Percentiles rank a stretch among this genome's conserved stretches.
phyloP scores from a whole-genome alignment of 2,797 vertebrate genomes.

The Nyctalus aviator region DNA sequence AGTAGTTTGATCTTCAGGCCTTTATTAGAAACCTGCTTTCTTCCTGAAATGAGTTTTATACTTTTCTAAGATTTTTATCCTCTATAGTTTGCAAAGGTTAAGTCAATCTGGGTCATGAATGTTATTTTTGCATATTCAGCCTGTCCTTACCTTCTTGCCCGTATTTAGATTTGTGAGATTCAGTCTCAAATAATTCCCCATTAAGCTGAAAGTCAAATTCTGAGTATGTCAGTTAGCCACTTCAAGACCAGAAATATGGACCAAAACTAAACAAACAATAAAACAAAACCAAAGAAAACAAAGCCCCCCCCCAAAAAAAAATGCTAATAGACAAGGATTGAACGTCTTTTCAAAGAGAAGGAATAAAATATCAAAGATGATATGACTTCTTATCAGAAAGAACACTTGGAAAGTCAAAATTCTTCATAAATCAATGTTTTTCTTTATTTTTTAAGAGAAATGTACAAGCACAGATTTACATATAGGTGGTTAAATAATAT shows the following conservation, averaged over 20 bases:
- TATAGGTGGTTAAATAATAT: background rate
- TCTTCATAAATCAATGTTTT: background rate
- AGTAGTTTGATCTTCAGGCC: background rate
- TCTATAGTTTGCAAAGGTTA: slow-evolving; percentile 54
- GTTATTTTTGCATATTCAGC: background rate
- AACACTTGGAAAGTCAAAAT: background rate
- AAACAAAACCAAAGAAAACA: no score
- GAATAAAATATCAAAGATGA: background rate
- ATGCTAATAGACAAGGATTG: background rate
- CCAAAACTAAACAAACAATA: background rate
- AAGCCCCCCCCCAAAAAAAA: no score
- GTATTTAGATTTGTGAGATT: background rate
- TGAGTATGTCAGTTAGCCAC: background rate
- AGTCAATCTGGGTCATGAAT: background rate
- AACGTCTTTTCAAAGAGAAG: background rate
- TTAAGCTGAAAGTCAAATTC: background rate
- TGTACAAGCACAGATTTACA: background rate
- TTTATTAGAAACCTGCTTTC: slow-evolving; percentile 35
- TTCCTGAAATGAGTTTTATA: slow-evolving; percentile 47
- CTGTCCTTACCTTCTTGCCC: background rate
- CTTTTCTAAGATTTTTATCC: slow-evolving; percentile 48
- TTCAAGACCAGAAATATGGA: background rate
- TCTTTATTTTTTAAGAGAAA: background rate
- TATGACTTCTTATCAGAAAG: background rate
- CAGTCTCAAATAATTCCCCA: background rate